These are phyloP conservation scores for Aplodontia rufa DNA, from an alignment of 2,113 vertebrate genomes.

Conservation along the genomic window DNA sequence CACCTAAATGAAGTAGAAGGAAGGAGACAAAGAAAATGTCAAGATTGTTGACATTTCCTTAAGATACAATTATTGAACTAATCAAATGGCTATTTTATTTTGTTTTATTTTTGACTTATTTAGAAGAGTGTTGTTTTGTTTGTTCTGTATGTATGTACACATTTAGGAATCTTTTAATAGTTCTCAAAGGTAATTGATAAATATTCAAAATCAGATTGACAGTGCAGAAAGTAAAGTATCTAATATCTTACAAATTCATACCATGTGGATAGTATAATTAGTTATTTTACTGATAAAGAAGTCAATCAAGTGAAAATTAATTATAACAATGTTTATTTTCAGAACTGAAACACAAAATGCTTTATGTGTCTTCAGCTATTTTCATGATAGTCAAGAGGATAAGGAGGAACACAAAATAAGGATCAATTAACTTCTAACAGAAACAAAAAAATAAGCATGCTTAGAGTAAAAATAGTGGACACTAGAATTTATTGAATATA, in stretches of 20 bases:
- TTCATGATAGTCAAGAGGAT: neutral
- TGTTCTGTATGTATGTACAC: neutral
- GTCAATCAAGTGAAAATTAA: neutral
- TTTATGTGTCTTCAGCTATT: neutral
- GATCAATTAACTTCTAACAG: neutral
- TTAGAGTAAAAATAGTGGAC: neutral
- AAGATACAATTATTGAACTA: neutral
- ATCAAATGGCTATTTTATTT: neutral
- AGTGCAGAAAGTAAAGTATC: neutral
- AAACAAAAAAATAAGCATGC: neutral
- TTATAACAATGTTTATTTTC: constrained; percentile 22
- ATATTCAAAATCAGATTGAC: neutral
- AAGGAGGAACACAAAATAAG: neutral
- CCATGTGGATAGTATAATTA: neutral
- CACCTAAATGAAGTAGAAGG: neutral
- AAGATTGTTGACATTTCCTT: neutral
- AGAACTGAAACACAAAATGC: neutral
- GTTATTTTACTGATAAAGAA: neutral
- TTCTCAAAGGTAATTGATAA: neutral
- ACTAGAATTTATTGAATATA: neutral
- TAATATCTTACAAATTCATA: neutral
- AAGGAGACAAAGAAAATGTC: neutral
- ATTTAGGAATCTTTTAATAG: neutral
- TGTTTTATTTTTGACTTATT: neutral
- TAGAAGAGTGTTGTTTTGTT: neutral